Evolutionary conservation across 2,888 invertebrate species (phyloP).

Genomic region (Plebejus anna): DNA sequence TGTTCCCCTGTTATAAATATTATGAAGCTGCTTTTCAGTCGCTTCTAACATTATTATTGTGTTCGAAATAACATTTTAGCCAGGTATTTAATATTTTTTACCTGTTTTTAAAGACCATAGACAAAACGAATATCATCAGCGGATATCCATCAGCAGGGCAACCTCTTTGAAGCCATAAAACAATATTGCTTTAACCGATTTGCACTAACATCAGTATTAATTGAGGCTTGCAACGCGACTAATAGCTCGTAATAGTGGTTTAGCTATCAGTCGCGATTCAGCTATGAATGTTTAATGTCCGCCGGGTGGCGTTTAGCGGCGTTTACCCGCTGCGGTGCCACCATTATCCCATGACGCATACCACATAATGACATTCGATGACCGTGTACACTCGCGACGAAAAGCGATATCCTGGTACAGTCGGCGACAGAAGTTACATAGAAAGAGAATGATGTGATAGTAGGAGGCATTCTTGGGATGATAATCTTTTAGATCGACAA

Average conservation of each 20-base stretch:
- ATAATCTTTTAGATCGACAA: no score
- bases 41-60: background rate
- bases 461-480: no score
- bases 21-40: background rate
- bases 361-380: conserved; percentile 50
- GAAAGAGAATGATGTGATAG: no score
- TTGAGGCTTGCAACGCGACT: background rate
- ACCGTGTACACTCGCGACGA: conserved; percentile 30
- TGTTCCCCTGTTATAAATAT: background rate
- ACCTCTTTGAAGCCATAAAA: conserved; percentile 33
- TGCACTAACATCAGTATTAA: background rate
- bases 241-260: background rate
- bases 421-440: background rate
- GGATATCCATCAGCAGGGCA: no score
- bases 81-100: background rate
- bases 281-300: conserved; percentile 55
- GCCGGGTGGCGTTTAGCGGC: conserved; percentile 61
- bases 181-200: background rate
- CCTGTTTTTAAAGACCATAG: conserved; percentile 35
- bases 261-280: conserved; percentile 36
- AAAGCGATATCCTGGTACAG: background rate
- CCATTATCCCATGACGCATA: conserved; percentile 64
- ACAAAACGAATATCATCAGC: no score
- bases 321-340: conserved; percentile 64
- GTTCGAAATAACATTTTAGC: background rate